Evolutionary conservation across 2,797 vertebrate genomes (phyloP).

Genomic region (Onychomys torridus): DNA sequence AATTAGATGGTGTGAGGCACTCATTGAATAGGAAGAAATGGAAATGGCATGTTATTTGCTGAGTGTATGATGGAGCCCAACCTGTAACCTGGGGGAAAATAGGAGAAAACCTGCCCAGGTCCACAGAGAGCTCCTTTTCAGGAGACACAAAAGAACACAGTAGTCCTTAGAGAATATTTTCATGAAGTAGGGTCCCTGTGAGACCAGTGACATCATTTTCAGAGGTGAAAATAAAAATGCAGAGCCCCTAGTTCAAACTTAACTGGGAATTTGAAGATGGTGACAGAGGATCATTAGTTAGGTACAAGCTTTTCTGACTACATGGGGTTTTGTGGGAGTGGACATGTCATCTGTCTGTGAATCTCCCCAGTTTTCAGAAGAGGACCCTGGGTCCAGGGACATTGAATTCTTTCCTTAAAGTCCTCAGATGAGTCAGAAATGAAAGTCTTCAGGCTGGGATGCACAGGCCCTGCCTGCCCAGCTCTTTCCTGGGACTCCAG

Average conservation of each 20-base stretch:
- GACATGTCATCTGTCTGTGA: not conserved
- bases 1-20: not conserved
- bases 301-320: not conserved
- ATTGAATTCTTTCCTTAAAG: not conserved
- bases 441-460: not conserved
- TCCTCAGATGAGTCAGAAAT: not conserved
- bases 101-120: not conserved
- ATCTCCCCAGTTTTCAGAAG: not conserved
- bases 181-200: not conserved
- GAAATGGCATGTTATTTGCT: not conserved
- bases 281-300: not conserved
- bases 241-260: not conserved
- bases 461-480: no score
- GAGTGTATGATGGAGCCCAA: not conserved
- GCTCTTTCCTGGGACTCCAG: not conserved
- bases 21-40: not conserved
- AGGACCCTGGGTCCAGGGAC: not conserved
- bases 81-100: not conserved
- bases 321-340: not conserved
- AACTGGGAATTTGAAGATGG: constrained; percentile 22
- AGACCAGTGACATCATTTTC: not conserved
- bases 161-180: not conserved
- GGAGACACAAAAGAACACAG: not conserved
- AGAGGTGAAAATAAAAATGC: not conserved
- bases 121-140: not conserved